A percentile compares a stretch with the other conserved stretches of the same genome.
Conservation (phyloP, 2,113 vertebrate species). For the Sclerurus mexicanus region DNA sequence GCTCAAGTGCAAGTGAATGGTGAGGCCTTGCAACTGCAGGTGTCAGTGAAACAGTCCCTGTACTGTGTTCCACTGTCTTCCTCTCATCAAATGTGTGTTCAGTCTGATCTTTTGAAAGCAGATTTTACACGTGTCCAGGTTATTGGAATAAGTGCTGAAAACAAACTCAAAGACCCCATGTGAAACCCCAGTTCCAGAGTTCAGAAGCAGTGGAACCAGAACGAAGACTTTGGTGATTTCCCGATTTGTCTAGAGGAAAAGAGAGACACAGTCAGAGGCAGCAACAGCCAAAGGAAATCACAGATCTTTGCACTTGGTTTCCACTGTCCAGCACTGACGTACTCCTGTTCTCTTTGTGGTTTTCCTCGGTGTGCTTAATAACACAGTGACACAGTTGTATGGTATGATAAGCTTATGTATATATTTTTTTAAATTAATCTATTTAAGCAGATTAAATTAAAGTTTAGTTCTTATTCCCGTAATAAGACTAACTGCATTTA, state of each 20-base stretch:
- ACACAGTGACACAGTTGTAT: background rate
- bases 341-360: background rate
- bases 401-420: background rate
- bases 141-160: background rate
- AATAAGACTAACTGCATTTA: background rate
- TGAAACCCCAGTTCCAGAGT: background rate
- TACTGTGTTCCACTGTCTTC: background rate
- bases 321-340: background rate
- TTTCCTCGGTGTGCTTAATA: background rate
- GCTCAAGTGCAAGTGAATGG: background rate
- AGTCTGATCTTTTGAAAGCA: background rate
- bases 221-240: background rate
- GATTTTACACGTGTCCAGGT: fast-evolving
- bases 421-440: background rate
- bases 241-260: background rate
- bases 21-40: background rate
- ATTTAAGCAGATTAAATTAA: background rate
- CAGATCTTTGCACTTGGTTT: background rate
- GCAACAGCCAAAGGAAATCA: background rate
- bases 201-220: background rate
- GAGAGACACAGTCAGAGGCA: background rate
- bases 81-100: background rate
- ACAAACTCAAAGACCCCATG: background rate
- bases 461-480: background rate
- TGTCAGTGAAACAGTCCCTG: background rate